Base-by-base conservation (phyloP, 2,797 vertebrate species). In the Mus minutoides region DNA sequence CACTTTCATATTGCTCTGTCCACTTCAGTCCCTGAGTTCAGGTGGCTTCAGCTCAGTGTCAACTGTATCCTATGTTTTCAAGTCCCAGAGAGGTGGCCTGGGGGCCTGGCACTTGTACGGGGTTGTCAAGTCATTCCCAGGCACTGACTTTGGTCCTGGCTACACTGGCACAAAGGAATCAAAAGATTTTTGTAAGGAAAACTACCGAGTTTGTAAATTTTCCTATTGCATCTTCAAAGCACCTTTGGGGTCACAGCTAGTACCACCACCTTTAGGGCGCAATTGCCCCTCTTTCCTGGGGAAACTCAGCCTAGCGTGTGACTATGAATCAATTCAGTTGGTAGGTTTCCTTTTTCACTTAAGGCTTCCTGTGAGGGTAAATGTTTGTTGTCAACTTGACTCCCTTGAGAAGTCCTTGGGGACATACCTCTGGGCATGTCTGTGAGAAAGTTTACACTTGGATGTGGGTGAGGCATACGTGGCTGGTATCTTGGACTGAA, bases 81-180 rank as follows among this genome's bases (percentile, higher is more conserved):
- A 21, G 26, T 58, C 9, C 43, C 24, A 37, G 54, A 31, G 37
- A 75, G 9, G 69, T 62, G 26, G 21, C 24, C 9, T 24, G 6
- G 40, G 21, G 52, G 37, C 34, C 11, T 24, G 52, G 16, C 54
- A 6, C 24, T 82, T 46, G 21, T 26, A 34, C 37, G 14, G 13
- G 21, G 16, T 2, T 2, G 6, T 52, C 1, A 2, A 24, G 6
- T 40, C 26, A 2, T 40, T 29, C 54, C 3, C 37, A 22, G 62
- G 49, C 6, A 24, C 31, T 82, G 13, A 76, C 58, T 84, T 60
- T 5, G 40, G 29, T 8, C 37, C 80, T 43, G 7, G 40, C 13
- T 49, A 31, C 43, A 62, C 5, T 9, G 64, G 37, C 78, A 49
- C 31, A 89, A 14, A 91, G 24, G 26, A 12, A 49, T 31, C 14